Percentiles rank a stretch among this genome's conserved stretches.
Conservation (phyloP, 2,113 vertebrate genomes). For the Delphinus delphis region DNA sequence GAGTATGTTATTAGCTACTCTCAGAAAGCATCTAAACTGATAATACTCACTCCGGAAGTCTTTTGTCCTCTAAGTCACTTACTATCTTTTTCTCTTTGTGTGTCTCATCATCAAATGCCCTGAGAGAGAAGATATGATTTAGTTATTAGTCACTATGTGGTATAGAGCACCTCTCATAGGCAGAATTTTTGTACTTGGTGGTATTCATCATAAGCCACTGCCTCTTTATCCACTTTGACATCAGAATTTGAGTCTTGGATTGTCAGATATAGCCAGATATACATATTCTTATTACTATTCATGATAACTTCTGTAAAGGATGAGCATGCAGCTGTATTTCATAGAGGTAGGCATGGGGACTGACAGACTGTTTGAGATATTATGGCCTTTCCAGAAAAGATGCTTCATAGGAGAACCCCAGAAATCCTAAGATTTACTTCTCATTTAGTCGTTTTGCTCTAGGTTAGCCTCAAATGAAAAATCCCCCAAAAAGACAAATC, state of each 20-base stretch:
- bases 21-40: neutral
- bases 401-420: neutral
- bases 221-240: neutral
- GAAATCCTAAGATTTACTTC: neutral
- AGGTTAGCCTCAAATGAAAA: neutral
- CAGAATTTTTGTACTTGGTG: neutral
- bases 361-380: neutral
- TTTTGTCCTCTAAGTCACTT: neutral
- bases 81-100: neutral
- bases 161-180: neutral
- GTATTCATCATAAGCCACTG: neutral
- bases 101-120: neutral
- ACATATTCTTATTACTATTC: neutral
- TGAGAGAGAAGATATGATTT: neutral
- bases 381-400: neutral
- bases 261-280: neutral
- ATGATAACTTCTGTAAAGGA: neutral
- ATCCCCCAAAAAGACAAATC: neutral
- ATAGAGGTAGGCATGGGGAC: neutral
- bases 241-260: neutral
- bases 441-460: neutral
- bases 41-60: neutral
- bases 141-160: neutral
- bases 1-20: neutral
- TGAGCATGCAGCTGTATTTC: neutral